Evolutionary conservation across 92 coral and sea anemone species (phyloP).

Genomic region (Pocillopora grandis): DNA sequence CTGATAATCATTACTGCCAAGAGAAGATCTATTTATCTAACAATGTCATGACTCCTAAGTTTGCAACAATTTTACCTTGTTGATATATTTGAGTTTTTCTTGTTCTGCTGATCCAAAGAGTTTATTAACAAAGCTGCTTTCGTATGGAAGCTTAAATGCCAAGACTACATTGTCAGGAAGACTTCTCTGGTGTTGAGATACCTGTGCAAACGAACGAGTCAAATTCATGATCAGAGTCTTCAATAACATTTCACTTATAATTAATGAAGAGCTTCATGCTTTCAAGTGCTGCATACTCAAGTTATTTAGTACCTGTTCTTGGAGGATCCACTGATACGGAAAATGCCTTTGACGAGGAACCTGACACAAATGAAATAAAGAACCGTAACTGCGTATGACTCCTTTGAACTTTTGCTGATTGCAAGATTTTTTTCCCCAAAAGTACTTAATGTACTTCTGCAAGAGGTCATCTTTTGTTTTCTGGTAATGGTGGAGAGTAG

Average conservation of each 20-base stretch:
- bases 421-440: too few species aligned
- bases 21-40: too few species aligned
- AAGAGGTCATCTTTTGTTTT: too few species aligned
- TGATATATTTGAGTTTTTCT: background rate
- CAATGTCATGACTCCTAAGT: too few species aligned
- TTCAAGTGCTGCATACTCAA: background rate
- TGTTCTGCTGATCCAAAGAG: background rate
- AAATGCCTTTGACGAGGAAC: background rate
- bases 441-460: too few species aligned
- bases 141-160: constrained; percentile 1
- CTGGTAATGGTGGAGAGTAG: too few species aligned
- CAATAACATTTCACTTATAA: background rate
- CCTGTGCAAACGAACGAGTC: background rate
- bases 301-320: background rate
- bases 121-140: background rate
- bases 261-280: background rate
- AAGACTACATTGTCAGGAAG: constrained; percentile 15
- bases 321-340: constrained; percentile 8
- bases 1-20: too few species aligned
- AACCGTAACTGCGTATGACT: background rate
- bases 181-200: background rate
- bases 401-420: too few species aligned
- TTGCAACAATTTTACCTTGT: background rate
- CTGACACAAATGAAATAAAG: background rate
- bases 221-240: background rate